These are phyloP conservation scores for Nannospalax galili DNA, from an alignment of 2,113 vertebrate genomes.

Conservation along the genomic window DNA sequence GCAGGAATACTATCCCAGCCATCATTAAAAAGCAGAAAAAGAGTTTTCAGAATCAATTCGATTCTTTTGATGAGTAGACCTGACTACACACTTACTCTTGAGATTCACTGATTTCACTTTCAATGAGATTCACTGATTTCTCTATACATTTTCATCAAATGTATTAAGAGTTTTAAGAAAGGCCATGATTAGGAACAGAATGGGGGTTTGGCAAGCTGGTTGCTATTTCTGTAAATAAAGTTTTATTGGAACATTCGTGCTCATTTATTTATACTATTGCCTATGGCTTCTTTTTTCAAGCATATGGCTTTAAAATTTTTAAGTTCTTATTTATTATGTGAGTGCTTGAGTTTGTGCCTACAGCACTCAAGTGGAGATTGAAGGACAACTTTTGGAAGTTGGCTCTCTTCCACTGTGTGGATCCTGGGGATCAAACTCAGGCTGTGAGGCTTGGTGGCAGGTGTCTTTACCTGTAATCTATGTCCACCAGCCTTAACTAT, in stretches of 20 bases:
- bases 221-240: conserved; percentile 43
- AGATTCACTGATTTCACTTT: conserved; percentile 31
- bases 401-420: background rate
- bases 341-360: background rate
- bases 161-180: conserved; percentile 32
- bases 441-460: no score
- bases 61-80: conserved; percentile 2
- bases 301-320: background rate
- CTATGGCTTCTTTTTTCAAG: background rate
- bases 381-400: background rate
- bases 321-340: background rate
- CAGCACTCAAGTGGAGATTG: background rate
- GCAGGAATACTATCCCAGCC: background rate
- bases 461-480: background rate
- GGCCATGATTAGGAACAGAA: background rate
- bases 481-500: background rate
- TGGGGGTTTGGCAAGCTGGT: background rate
- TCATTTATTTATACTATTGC: background rate
- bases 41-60: conserved; percentile 14
- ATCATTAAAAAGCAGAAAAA: conserved; percentile 44
- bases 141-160: conserved; percentile 9
- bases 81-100: background rate
- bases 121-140: no score
- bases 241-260: background rate
- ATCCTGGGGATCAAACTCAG: background rate